Percentiles rank a stretch among this genome's conserved stretches.
phyloP scores from a whole-genome alignment of 2,888 invertebrate species.

The Linnaemya tessellans region DNA sequence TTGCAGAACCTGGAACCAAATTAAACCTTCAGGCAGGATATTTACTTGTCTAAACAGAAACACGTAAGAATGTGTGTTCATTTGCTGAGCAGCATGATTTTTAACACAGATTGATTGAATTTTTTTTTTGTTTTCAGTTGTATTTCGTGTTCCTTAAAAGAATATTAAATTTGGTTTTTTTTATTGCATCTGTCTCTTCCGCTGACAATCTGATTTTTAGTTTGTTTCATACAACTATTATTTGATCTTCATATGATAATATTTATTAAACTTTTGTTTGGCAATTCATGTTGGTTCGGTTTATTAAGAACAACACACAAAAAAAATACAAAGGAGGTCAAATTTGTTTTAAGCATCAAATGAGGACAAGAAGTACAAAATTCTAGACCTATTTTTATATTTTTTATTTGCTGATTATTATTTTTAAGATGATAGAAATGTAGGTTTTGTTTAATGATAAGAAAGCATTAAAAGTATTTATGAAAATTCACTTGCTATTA shows the following conservation, averaged over 20 bases:
- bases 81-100: slow-evolving; percentile 12
- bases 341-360: slow-evolving; percentile 33
- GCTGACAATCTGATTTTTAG: slow-evolving; percentile 40
- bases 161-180: slow-evolving; percentile 40
- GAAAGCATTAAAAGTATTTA: background rate
- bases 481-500: background rate
- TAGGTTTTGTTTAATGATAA: background rate
- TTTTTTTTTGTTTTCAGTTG: slow-evolving; percentile 22
- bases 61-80: background rate
- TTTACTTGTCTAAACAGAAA: slow-evolving; percentile 21
- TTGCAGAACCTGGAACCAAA: background rate
- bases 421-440: slow-evolving; percentile 1
- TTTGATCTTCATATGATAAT: slow-evolving; percentile 38
- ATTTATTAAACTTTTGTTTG: slow-evolving; percentile 47
- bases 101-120: slow-evolving; percentile 56
- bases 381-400: background rate
- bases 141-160: slow-evolving; percentile 30
- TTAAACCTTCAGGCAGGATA: slow-evolving; percentile 41
- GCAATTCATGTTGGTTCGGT: slow-evolving; percentile 7
- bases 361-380: background rate
- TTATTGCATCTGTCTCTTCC: slow-evolving; percentile 14
- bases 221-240: slow-evolving; percentile 22
- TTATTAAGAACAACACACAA: slow-evolving; percentile 14
- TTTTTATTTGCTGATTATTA: background rate
- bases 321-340: slow-evolving; percentile 35